These are phyloP conservation scores for Acrossocheilus fasciatus DNA, from an alignment of 2,797 vertebrate species.

Conservation along the genomic window DNA sequence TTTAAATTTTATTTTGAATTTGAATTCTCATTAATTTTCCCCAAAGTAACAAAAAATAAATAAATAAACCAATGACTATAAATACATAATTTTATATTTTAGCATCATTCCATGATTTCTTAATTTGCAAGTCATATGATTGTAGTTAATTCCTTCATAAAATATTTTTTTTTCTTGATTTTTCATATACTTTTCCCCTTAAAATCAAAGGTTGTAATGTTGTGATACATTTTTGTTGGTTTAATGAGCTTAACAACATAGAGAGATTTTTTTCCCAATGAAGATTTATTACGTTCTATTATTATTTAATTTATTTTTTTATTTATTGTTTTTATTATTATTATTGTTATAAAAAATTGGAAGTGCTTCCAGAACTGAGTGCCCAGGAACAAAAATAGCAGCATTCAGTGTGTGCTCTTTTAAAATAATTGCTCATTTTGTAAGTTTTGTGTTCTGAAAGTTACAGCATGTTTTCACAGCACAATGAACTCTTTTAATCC, in stretches of 20 bases:
- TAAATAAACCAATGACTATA: too few species aligned
- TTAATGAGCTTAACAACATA: background rate
- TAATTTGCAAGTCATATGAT: background rate
- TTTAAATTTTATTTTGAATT: too few species aligned
- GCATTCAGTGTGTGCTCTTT: background rate
- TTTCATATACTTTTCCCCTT: background rate
- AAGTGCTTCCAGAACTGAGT: background rate
- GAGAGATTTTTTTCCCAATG: background rate
- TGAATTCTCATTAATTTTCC: background rate
- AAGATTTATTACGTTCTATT: background rate
- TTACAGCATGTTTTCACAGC: background rate
- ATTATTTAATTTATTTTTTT: too few species aligned
- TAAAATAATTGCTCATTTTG: background rate
- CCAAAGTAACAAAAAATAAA: too few species aligned
- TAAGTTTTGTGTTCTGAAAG: background rate
- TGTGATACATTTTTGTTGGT: background rate
- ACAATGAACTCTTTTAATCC: constrained; percentile 30
- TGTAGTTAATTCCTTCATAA: background rate
- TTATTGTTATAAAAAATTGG: background rate
- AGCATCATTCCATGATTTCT: background rate
- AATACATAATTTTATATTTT: background rate
- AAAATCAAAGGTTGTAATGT: background rate
- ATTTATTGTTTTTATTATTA: too few species aligned
- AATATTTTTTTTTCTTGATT: background rate
- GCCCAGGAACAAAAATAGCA: background rate